A percentile compares a stretch with the other conserved stretches of the same genome.
These are phyloP conservation scores for Hyles lineata DNA, from an alignment of 2,888 invertebrate genomes.

Conservation along the genomic window DNA sequence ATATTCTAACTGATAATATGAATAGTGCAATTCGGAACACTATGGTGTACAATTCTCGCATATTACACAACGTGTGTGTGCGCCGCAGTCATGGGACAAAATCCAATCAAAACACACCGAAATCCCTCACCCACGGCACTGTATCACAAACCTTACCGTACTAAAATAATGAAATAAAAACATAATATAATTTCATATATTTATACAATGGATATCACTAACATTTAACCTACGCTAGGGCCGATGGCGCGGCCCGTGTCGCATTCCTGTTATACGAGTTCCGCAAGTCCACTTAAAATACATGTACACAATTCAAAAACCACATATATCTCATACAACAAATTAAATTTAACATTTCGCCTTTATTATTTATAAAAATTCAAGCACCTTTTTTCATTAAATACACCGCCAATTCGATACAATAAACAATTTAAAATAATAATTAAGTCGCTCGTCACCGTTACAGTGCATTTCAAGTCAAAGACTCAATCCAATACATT, in stretches of 20 bases:
- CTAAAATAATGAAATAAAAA: constrained; percentile 14
- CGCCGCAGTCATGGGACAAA: too few relatives aligned
- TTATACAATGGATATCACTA: constrained; percentile 24
- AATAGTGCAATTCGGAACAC: too few relatives aligned
- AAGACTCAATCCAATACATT: not conserved
- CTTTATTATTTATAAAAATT: not conserved
- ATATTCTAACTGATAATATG: too few relatives aligned
- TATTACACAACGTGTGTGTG: too few relatives aligned
- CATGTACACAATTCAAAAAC: constrained; percentile 10
- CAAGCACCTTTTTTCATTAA: constrained; percentile 20
- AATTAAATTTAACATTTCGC: not conserved
- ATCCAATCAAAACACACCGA: too few relatives aligned
- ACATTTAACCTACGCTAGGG: constrained; percentile 5
- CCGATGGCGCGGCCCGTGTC: constrained; percentile 1
- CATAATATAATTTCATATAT: constrained; percentile 24
- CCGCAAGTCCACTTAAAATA: constrained; percentile 21
- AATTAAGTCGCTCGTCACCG: constrained; percentile 7
- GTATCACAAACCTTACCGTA: not conserved
- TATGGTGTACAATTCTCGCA: too few relatives aligned
- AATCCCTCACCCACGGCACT: not conserved
- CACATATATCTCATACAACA: constrained; percentile 7
- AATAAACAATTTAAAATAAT: not conserved
- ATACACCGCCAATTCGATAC: constrained; percentile 17
- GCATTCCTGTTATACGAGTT: constrained; percentile 8
- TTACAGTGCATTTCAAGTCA: not conserved